Evolutionary conservation across 2,888 invertebrate genomes (phyloP).

Genomic region (Phania funesta): DNA sequence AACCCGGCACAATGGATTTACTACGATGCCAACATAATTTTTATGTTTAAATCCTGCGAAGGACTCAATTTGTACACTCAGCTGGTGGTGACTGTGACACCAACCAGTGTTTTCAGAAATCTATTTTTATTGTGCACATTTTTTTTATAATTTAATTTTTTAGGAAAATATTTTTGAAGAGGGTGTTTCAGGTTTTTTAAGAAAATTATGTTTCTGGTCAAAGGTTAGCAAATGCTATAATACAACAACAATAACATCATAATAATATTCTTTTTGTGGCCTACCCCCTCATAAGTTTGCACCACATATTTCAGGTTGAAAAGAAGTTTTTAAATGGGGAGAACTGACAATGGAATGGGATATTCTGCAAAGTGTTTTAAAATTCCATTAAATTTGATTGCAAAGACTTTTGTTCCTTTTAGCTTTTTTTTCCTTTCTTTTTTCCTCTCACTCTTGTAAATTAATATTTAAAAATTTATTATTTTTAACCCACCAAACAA

Average conservation of each 20-base stretch:
- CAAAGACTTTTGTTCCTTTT: slow-evolving; percentile 43
- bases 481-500: slow-evolving; percentile 40
- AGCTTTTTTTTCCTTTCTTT: slow-evolving; percentile 68
- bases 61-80: slow-evolving; percentile 54
- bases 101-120: slow-evolving; percentile 45
- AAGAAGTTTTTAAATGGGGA: slow-evolving; percentile 1
- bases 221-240: slow-evolving; percentile 57
- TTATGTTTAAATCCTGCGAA: slow-evolving; percentile 48
- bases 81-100: slow-evolving; percentile 58
- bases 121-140: slow-evolving; percentile 39
- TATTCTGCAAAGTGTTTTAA: slow-evolving; percentile 70
- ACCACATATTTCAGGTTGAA: slow-evolving; percentile 44
- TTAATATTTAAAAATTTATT: slow-evolving; percentile 73
- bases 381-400: slow-evolving; percentile 80
- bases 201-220: slow-evolving; percentile 61
- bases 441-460: slow-evolving; percentile 78
- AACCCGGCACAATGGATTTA: slow-evolving; percentile 20
- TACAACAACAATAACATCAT: slow-evolving; percentile 47
- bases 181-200: slow-evolving; percentile 49
- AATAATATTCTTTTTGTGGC: slow-evolving; percentile 64
- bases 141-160: slow-evolving; percentile 50
- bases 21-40: slow-evolving; percentile 26
- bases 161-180: slow-evolving; percentile 47
- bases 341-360: neutral
- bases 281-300: slow-evolving; percentile 55